phyloP scores from a whole-genome alignment of 2,113 vertebrate species.

The Alligator mississippiensis region DNA sequence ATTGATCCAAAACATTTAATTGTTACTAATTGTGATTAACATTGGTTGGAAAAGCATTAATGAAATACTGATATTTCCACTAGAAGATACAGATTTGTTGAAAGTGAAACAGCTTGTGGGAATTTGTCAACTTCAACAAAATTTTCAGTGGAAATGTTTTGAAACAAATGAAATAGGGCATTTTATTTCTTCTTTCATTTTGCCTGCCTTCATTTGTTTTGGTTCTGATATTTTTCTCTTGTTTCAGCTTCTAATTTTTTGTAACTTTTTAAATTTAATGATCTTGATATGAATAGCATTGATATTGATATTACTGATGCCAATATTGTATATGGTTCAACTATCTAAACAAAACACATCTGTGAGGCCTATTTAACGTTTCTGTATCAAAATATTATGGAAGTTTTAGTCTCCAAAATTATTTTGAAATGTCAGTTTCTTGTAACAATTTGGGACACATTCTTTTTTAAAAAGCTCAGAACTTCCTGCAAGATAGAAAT shows the following conservation, averaged over 20 bases:
- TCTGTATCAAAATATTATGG: not conserved
- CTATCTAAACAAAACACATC: not conserved
- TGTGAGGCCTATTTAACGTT: not conserved
- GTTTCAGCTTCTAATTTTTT: not conserved
- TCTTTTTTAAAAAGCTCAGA: accelerated
- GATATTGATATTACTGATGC: not conserved
- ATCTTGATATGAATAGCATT: not conserved
- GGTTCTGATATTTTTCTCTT: not conserved
- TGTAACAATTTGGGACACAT: not conserved
- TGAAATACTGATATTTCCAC: not conserved
- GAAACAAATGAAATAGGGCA: not conserved
- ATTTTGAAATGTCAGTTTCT: not conserved
- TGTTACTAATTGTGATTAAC: not conserved
- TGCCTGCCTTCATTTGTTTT: not conserved
- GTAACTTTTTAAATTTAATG: not conserved
- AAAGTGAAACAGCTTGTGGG: not conserved
- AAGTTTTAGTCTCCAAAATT: not conserved
- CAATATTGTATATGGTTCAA: not conserved
- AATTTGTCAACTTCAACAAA: not conserved
- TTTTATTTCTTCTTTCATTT: not conserved
- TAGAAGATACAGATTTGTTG: not conserved
- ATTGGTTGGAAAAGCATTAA: too few species aligned
- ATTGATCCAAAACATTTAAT: not conserved
- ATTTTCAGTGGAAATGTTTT: not conserved
- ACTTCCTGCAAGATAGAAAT: not conserved